Evolutionary conservation across 2,888 invertebrate species (phyloP).

Genomic region (Endomychus coccineus): DNA sequence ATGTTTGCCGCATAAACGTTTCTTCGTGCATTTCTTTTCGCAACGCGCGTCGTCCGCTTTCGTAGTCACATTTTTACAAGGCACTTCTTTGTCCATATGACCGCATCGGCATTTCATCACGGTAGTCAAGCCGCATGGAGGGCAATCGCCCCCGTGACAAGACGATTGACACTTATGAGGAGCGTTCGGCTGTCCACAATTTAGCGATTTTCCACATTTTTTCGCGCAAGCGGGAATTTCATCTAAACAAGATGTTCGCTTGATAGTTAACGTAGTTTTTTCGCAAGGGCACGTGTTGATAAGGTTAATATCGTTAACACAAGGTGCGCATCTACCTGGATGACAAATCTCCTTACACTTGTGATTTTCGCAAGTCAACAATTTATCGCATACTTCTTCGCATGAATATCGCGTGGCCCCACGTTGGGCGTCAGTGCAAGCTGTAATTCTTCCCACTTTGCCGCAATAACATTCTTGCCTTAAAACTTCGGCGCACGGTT

Average conservation of each 20-base stretch:
- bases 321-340: conserved; percentile 56
- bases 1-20: conserved; percentile 78
- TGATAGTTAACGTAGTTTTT: conserved; percentile 47
- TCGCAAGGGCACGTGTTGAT: conserved; percentile 73
- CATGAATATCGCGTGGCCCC: conserved; percentile 52
- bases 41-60: conserved; percentile 72
- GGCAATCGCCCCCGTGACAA: conserved; percentile 70
- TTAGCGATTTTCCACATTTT: conserved; percentile 56
- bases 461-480: conserved; percentile 70
- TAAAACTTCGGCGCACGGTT: conserved; percentile 58
- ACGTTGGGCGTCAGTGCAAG: conserved; percentile 53
- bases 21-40: conserved; percentile 85
- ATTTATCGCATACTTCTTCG: conserved; percentile 53
- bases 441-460: conserved; percentile 52
- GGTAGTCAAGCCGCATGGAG: conserved; percentile 68
- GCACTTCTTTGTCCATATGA: conserved; percentile 72
- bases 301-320: conserved; percentile 53
- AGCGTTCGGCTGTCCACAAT: conserved; percentile 59
- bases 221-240: conserved; percentile 73
- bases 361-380: conserved; percentile 62
- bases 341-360: conserved; percentile 55
- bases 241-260: conserved; percentile 66
- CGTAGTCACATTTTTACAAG: conserved; percentile 63
- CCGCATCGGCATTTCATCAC: conserved; percentile 79
- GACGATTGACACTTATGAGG: conserved; percentile 60